Conservation (phyloP, 2,113 vertebrate species). For the Cynocephalus volans region DNA sequence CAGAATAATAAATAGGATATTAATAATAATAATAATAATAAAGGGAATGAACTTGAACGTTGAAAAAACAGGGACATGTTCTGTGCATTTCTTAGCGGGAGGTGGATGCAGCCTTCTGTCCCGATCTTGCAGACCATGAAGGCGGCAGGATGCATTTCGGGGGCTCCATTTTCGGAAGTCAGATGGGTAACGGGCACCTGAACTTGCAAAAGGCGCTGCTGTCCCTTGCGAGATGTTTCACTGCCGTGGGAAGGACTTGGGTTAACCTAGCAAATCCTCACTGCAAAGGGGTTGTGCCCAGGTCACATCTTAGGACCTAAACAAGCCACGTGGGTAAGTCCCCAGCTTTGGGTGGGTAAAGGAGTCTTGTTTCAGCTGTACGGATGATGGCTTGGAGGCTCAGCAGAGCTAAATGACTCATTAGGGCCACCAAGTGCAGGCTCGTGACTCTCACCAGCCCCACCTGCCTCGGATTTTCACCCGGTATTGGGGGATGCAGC, state of each 20-base stretch:
- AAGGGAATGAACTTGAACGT: slow-evolving; percentile 86
- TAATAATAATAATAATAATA: slow-evolving; percentile 80
- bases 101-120: slow-evolving; percentile 90
- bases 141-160: slow-evolving; percentile 85
- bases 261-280: not conserved
- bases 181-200: not conserved
- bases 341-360: not conserved
- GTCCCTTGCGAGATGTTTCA: rapidly evolving
- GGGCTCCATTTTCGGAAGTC: slow-evolving; percentile 89
- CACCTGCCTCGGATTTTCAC: not conserved
- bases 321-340: not conserved
- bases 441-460: rapidly evolving
- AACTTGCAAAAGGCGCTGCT: not conserved
- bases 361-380: not conserved
- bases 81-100: slow-evolving; percentile 89
- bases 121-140: slow-evolving; percentile 86
- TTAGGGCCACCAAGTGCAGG: not conserved
- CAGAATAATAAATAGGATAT: slow-evolving; percentile 89
- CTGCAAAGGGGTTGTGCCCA: not conserved
- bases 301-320: not conserved
- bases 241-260: not conserved
- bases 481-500: not conserved
- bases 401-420: not conserved
- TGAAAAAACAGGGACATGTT: slow-evolving; percentile 87
- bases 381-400: not conserved